These are phyloP conservation scores for Ambastaia sidthimunki DNA, from an alignment of 2,797 vertebrate genomes.

Conservation along the genomic window DNA sequence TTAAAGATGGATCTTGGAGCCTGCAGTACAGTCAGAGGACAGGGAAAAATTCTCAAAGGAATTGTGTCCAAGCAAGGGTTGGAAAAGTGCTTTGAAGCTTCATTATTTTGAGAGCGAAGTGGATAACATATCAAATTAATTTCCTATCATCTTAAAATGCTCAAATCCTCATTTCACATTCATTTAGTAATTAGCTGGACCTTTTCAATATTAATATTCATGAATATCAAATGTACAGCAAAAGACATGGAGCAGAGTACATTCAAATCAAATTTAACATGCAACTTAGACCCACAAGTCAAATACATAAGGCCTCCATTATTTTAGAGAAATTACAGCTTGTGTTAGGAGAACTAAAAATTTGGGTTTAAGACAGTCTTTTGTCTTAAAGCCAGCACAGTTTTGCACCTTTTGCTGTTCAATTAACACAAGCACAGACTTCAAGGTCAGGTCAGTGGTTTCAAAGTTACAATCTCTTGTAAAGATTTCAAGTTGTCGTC, in stretches of 20 bases:
- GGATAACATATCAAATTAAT: background rate
- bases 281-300: background rate
- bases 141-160: background rate
- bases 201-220: background rate
- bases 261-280: too few relatives aligned
- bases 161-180: conserved; percentile 1
- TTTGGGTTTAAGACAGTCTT: background rate
- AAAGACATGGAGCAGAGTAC: background rate
- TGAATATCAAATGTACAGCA: background rate
- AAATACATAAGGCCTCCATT: background rate
- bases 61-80: background rate
- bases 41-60: background rate
- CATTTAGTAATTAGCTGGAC: background rate
- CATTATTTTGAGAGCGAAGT: background rate
- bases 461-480: background rate
- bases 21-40: background rate
- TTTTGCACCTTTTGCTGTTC: background rate
- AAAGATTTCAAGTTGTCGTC: background rate
- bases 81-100: conserved; percentile 14
- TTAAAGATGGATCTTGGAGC: conserved; percentile 20
- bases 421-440: background rate
- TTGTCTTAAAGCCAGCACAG: background rate
- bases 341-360: too few relatives aligned
- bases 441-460: background rate
- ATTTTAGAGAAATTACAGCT: background rate